phyloP scores from a whole-genome alignment of 2,888 invertebrate species.

The Chaitophorus viminalis region DNA sequence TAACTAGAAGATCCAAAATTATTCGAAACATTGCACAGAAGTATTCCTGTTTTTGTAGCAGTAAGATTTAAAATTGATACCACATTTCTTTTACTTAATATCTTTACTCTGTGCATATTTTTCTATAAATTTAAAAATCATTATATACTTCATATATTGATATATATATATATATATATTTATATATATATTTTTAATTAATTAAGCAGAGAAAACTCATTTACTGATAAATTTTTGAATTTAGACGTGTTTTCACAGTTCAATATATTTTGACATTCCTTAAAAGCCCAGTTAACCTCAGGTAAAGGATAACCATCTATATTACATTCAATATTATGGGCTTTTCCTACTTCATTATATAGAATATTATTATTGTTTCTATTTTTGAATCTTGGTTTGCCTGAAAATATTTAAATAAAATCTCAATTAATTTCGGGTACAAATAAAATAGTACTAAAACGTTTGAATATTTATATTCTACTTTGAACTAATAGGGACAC shows the following conservation, averaged over 20 bases:
- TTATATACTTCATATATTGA: neutral
- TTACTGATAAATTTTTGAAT: neutral
- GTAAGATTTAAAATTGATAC: constrained; percentile 23
- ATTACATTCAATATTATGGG: constrained; percentile 69
- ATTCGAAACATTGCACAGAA: constrained; percentile 48
- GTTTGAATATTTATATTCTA: neutral
- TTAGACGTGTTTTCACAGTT: constrained; percentile 35
- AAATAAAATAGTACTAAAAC: too few species aligned
- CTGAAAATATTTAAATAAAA: constrained; percentile 61
- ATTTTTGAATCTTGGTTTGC: constrained; percentile 54
- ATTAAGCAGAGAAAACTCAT: too few species aligned
- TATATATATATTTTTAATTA: neutral
- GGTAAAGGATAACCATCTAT: constrained; percentile 73
- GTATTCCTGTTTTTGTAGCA: constrained; percentile 12
- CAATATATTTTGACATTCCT: constrained; percentile 63
- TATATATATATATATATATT: too few species aligned
- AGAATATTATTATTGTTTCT: neutral
- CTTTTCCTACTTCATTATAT: constrained; percentile 55
- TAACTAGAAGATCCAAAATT: constrained; percentile 4
- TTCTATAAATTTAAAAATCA: neutral
- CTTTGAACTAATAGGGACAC: neutral
- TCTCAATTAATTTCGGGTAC: too few species aligned
- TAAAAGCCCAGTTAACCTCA: constrained; percentile 71
- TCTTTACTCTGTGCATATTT: constrained; percentile 10
- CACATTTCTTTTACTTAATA: neutral